A percentile compares a stretch with the other conserved stretches of the same genome.
Conservation (phyloP, 2,113 vertebrate species). For the Petrocephalus zakoni region DNA sequence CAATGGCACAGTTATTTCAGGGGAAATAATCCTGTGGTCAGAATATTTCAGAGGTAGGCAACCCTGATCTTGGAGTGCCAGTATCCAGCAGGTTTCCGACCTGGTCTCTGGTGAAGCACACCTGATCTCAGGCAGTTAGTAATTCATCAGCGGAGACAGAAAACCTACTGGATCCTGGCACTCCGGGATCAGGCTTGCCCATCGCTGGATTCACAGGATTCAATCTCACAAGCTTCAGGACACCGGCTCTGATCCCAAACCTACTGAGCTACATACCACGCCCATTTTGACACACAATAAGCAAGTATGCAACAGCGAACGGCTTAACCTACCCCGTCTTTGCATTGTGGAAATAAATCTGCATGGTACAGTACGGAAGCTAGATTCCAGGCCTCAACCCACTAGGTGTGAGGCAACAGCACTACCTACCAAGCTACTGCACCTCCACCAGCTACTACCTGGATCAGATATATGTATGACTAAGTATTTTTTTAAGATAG, state of each 20-base stretch:
- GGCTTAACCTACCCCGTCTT: neutral
- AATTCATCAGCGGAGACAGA: neutral
- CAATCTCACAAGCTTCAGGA: neutral
- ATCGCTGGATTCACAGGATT: neutral
- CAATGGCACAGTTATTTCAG: neutral
- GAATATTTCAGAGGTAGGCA: neutral
- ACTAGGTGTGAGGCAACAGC: neutral
- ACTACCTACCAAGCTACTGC: neutral
- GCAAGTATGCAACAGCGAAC: neutral
- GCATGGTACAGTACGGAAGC: neutral
- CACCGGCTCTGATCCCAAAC: neutral
- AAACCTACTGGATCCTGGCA: neutral
- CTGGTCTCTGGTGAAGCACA: neutral
- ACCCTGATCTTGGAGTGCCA: neutral
- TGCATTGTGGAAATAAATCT: neutral
- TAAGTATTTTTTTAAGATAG: neutral
- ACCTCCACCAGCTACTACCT: neutral
- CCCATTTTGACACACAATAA: neutral
- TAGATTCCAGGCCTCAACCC: neutral
- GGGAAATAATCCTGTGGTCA: too few species aligned
- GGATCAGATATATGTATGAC: neutral
- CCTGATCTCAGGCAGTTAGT: neutral
- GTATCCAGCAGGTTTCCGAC: neutral
- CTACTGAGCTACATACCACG: neutral
- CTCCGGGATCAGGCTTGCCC: neutral